Evolutionary conservation across 1,140 invertebrate genomes (phyloP).

Genomic region (Pectinophora gossypiella): DNA sequence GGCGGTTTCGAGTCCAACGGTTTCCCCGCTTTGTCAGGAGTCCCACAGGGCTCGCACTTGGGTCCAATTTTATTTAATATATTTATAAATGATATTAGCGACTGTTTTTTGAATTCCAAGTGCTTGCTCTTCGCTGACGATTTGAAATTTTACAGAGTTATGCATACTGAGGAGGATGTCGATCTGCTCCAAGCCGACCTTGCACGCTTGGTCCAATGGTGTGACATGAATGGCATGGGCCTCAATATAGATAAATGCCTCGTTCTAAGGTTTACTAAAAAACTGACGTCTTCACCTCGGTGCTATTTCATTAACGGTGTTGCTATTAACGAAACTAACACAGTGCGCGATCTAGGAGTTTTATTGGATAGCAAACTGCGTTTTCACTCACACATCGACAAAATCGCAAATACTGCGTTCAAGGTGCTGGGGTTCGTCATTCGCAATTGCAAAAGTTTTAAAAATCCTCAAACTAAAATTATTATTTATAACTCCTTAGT

Average conservation of each 20-base stretch:
- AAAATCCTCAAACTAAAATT: background rate
- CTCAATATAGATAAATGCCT: conserved; percentile 6
- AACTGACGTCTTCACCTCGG: background rate
- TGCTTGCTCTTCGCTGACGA: conserved; percentile 20
- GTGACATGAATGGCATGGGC: background rate
- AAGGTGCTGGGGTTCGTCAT: background rate
- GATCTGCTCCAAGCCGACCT: background rate
- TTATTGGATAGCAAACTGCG: background rate
- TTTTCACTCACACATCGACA: background rate
- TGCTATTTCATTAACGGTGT: background rate
- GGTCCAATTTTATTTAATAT: conserved; percentile 15
- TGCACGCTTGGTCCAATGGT: background rate
- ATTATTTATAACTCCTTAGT: conserved; percentile 5
- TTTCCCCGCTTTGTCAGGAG: conserved; percentile 11
- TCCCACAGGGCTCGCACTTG: conserved; percentile 23
- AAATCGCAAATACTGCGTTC: background rate
- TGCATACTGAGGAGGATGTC: background rate
- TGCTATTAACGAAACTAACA: background rate
- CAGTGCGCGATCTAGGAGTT: background rate
- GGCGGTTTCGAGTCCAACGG: conserved; percentile 14
- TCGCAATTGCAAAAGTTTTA: background rate
- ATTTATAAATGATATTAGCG: conserved; percentile 20
- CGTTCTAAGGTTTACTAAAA: background rate
- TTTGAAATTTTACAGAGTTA: conserved; percentile 10
- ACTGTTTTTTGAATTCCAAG: conserved; percentile 8